phyloP scores from a whole-genome alignment of 2,888 invertebrate species.

The Lasioglossum marginatum region DNA sequence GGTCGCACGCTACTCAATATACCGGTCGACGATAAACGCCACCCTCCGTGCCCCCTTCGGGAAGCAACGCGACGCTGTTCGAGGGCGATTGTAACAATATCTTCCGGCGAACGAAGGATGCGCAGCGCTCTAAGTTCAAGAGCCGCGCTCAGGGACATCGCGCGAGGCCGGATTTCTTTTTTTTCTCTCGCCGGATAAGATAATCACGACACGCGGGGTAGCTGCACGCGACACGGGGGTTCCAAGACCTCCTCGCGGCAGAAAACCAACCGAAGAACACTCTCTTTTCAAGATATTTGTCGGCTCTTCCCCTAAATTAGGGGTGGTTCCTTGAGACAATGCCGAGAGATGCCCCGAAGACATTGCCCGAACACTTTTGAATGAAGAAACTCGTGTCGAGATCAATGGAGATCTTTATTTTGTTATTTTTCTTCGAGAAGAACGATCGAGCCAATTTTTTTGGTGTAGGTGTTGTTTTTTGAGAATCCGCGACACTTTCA shows the following conservation, averaged over 20 bases:
- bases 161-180: conserved; percentile 75
- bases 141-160: conserved; percentile 82
- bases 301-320: neutral
- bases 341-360: neutral
- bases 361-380: neutral
- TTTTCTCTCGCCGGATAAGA: conserved; percentile 80
- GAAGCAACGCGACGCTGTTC: conserved; percentile 71
- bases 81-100: conserved; percentile 83
- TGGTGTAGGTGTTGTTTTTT: neutral
- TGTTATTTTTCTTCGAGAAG: neutral
- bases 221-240: conserved; percentile 39
- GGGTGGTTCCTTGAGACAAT: neutral
- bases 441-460: neutral
- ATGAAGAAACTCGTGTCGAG: neutral
- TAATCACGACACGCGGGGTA: conserved; percentile 60
- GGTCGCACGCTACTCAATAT: conserved; percentile 84
- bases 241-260: neutral
- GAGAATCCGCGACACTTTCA: neutral
- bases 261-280: neutral
- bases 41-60: conserved; percentile 55
- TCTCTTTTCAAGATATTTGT: neutral
- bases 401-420: neutral
- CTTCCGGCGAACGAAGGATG: conserved; percentile 76
- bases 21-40: conserved; percentile 74
- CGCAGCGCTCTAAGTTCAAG: conserved; percentile 81